Percentiles rank a stretch among this genome's conserved stretches.
These are phyloP conservation scores for Ploceus nigricollis DNA, from an alignment of 2,113 vertebrate genomes.

Conservation along the genomic window DNA sequence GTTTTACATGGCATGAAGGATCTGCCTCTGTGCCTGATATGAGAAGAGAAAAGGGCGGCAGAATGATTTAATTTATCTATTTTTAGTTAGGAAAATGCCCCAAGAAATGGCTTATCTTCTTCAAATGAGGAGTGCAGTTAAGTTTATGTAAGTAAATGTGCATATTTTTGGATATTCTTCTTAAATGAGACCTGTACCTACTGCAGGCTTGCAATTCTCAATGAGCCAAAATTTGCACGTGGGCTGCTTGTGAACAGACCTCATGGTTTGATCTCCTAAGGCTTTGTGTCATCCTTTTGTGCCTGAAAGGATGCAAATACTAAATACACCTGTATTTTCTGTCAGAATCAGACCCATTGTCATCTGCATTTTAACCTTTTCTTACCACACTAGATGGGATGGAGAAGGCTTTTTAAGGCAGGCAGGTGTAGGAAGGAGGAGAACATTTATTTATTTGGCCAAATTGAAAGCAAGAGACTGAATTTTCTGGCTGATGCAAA, in stretches of 20 bases:
- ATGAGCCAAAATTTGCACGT: rapidly evolving
- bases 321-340: neutral
- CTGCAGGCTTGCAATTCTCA: neutral
- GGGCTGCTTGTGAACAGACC: neutral
- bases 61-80: neutral
- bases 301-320: neutral
- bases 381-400: neutral
- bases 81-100: neutral
- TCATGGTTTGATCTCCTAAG: neutral
- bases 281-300: neutral
- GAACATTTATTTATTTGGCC: neutral
- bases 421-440: neutral
- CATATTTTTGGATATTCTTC: neutral
- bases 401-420: neutral
- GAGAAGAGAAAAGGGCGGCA: neutral
- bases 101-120: neutral
- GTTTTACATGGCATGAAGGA: neutral
- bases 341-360: neutral
- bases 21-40: neutral
- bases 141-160: neutral
- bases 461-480: neutral
- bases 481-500: neutral
- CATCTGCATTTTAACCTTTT: neutral
- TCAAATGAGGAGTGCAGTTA: neutral
- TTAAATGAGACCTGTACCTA: neutral